Conservation (phyloP, 2,797 vertebrate genomes). For the Discoglossus pictus region DNA sequence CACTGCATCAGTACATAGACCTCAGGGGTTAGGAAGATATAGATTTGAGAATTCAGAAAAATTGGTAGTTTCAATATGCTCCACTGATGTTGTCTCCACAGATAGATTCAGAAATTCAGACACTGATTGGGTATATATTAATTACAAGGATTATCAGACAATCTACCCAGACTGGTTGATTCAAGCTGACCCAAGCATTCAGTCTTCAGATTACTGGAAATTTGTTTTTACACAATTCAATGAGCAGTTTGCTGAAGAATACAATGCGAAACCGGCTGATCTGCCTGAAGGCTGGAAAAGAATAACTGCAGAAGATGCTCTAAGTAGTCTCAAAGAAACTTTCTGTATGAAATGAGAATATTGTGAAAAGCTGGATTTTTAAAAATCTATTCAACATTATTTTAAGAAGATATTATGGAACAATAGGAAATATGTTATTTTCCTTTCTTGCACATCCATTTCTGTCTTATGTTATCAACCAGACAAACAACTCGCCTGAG, state of each 20-base stretch:
- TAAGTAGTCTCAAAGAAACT: constrained; percentile 53
- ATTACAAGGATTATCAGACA: constrained; percentile 57
- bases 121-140: not conserved
- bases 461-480: too few relatives aligned
- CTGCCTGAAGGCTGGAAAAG: constrained; percentile 61
- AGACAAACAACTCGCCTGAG: too few relatives aligned
- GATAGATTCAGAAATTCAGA: rapidly evolving
- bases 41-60: rapidly evolving
- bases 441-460: too few relatives aligned
- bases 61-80: constrained; percentile 52
- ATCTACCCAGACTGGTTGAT: constrained; percentile 66
- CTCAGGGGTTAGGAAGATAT: constrained; percentile 46
- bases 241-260: constrained; percentile 54
- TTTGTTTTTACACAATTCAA: constrained; percentile 66
- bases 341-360: constrained; percentile 38
- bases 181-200: constrained; percentile 57
- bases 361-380: too few relatives aligned
- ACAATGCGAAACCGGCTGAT: constrained; percentile 44
- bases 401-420: too few relatives aligned
- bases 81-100: constrained; percentile 38
- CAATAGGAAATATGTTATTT: too few relatives aligned
- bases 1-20: constrained; percentile 58
- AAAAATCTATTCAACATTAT: too few relatives aligned
- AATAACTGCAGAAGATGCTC: constrained; percentile 53
- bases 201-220: constrained; percentile 73